A percentile compares a stretch with the other conserved stretches of the same genome.
phyloP scores from a whole-genome alignment of 2,888 invertebrate species.

The Salpingus planirostris region DNA sequence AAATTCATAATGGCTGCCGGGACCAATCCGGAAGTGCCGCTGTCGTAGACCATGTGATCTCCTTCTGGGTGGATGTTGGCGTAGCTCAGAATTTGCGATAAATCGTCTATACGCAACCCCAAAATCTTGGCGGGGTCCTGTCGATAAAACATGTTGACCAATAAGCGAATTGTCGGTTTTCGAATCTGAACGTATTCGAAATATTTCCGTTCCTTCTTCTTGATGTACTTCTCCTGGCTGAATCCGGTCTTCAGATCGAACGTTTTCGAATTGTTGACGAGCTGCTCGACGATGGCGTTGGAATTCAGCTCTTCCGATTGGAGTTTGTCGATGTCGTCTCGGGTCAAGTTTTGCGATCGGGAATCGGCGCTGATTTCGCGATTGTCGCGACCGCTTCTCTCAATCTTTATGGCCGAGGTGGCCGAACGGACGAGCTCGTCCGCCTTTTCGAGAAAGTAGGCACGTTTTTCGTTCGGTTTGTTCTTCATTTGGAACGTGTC shows the following conservation, averaged over 20 bases:
- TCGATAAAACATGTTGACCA: slow-evolving; percentile 76
- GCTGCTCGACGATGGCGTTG: slow-evolving; percentile 72
- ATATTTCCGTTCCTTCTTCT: slow-evolving; percentile 92
- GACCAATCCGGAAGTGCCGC: slow-evolving; percentile 77
- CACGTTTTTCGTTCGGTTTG: slow-evolving; percentile 46
- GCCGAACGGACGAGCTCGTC: slow-evolving; percentile 44
- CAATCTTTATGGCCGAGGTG: slow-evolving; percentile 54
- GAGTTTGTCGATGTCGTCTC: slow-evolving; percentile 73
- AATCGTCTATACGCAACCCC: slow-evolving; percentile 74
- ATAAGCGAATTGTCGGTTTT: slow-evolving; percentile 70
- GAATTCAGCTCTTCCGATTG: slow-evolving; percentile 69
- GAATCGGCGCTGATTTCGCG: slow-evolving; percentile 72
- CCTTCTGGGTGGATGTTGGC: slow-evolving; percentile 69
- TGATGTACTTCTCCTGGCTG: slow-evolving; percentile 88
- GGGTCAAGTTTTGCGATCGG: slow-evolving; percentile 72
- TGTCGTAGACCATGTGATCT: slow-evolving; percentile 72
- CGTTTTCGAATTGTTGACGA: slow-evolving; percentile 86
- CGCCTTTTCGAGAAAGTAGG: slow-evolving; percentile 47
- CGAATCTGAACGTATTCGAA: slow-evolving; percentile 72
- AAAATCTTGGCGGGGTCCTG: slow-evolving; percentile 68
- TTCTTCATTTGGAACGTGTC: slow-evolving; percentile 69
- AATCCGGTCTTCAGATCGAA: slow-evolving; percentile 86
- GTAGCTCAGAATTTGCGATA: slow-evolving; percentile 79
- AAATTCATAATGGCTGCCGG: slow-evolving; percentile 75
- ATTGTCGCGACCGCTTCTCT: slow-evolving; percentile 70